Percentiles rank a stretch among this genome's conserved stretches.
Conservation (phyloP, 2,888 invertebrate species). For the Acrocera orbiculus region DNA sequence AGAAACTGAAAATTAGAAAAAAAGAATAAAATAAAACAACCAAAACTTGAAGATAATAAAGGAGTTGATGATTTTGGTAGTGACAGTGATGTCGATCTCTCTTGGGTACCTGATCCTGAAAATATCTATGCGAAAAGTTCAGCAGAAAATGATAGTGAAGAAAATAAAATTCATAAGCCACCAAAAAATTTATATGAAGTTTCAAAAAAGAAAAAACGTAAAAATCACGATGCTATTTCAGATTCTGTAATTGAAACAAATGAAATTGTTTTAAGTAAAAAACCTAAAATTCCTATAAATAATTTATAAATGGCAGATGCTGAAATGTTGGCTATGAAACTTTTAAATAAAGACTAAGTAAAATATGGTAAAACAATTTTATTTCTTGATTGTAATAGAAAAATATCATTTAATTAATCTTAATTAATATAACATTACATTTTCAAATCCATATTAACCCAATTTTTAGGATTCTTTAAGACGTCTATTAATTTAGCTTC, state of each 20-base stretch:
- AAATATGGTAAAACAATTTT: neutral
- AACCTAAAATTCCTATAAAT: no score
- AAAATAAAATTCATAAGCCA: conserved; percentile 13
- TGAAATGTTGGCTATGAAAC: conserved; percentile 58
- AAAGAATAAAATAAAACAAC: conserved; percentile 49
- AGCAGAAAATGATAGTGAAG: conserved; percentile 13
- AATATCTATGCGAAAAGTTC: conserved; percentile 45
- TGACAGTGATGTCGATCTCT: conserved; percentile 46
- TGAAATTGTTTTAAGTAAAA: no score
- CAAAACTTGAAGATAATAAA: conserved; percentile 40
- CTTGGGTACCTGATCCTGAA: conserved; percentile 77
- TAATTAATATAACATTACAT: neutral
- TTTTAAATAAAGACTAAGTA: conserved; percentile 19
- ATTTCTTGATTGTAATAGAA: no score
- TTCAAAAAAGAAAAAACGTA: conserved; percentile 23
- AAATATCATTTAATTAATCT: neutral
- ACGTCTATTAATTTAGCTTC: conserved; percentile 65
- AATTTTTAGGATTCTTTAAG: conserved; percentile 70
- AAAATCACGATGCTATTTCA: no score
- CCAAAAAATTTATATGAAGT: conserved; percentile 16
- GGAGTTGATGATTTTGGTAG: conserved; percentile 39
- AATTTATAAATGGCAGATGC: no score
- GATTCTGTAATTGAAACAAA: no score
- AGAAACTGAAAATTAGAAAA: conserved; percentile 65
- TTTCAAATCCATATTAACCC: conserved; percentile 38